These are phyloP conservation scores for Zygaena filipendulae DNA, from an alignment of 2,888 invertebrate species.

Conservation along the genomic window DNA sequence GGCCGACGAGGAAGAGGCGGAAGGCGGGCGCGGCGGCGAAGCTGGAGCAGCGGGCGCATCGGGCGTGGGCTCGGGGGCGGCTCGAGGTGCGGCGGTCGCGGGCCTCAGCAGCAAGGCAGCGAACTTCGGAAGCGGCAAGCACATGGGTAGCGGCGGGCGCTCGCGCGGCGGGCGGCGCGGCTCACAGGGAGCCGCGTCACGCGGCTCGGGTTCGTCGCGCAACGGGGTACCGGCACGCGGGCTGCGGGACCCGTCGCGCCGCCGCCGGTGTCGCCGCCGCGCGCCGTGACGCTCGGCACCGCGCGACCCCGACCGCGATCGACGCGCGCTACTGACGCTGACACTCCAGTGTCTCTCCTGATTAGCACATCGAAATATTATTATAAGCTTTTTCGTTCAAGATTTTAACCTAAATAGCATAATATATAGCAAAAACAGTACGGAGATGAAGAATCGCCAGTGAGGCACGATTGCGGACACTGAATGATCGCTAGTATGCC, in stretches of 20 bases:
- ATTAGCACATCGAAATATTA: conserved; percentile 2
- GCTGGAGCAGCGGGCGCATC: conserved; percentile 63
- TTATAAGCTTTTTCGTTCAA: not conserved
- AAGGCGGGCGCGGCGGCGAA: conserved; percentile 76
- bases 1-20: conserved; percentile 80
- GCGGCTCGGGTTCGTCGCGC: conserved; percentile 82
- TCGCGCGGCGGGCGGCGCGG: conserved; percentile 76
- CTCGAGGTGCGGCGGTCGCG: conserved; percentile 57
- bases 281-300: conserved; percentile 37
- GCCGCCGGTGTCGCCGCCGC: conserved; percentile 49
- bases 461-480: too few species aligned
- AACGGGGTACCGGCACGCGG: conserved; percentile 88
- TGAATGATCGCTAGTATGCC: too few species aligned
- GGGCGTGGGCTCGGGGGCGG: conserved; percentile 40
- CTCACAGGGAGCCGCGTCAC: conserved; percentile 78
- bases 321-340: conserved; percentile 30
- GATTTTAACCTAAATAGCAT: too few species aligned
- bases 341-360: conserved; percentile 47
- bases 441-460: too few species aligned
- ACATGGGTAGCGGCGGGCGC: conserved; percentile 76
- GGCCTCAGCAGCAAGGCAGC: conserved; percentile 75
- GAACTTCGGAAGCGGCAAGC: conserved; percentile 89
- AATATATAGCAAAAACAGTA: too few species aligned
- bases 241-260: conserved; percentile 62
- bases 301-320: conserved; percentile 41